Evolutionary conservation across 2,797 vertebrate genomes (phyloP).

Genomic region (Distichodus sexfasciatus): DNA sequence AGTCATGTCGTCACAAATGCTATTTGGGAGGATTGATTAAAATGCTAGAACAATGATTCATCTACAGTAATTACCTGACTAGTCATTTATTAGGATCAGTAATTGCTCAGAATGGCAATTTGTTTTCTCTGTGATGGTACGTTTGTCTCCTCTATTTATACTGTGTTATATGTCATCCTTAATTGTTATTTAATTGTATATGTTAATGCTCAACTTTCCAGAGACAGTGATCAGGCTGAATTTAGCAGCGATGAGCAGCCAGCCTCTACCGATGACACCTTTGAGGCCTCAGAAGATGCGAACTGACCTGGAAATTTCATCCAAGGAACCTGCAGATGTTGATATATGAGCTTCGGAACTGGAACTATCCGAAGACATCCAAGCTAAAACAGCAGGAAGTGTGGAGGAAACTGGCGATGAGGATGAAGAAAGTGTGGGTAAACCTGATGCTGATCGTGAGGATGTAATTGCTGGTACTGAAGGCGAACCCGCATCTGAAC

Average conservation of each 20-base stretch:
- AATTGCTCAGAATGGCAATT: not conserved
- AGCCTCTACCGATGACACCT: slow-evolving; percentile 34
- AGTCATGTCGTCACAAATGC: not conserved
- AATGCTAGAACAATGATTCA: slow-evolving; percentile 10
- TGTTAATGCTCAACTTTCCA: slow-evolving; percentile 56
- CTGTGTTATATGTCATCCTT: slow-evolving; percentile 20
- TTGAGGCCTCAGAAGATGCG: slow-evolving; percentile 32
- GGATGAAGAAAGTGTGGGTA: slow-evolving; percentile 31
- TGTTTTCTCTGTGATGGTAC: slow-evolving; percentile 15
- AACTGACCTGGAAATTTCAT: slow-evolving; percentile 23
- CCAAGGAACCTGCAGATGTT: slow-evolving; percentile 24
- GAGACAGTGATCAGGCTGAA: slow-evolving; percentile 49
- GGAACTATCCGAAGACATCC: slow-evolving; percentile 27
- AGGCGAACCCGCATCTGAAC: too few species aligned
- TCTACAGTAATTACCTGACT: too few species aligned
- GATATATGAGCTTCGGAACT: slow-evolving; percentile 48
- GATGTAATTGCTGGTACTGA: too few species aligned
- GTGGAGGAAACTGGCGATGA: slow-evolving; percentile 26
- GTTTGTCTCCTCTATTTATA: slow-evolving; percentile 3
- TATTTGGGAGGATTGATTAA: slow-evolving; percentile 7
- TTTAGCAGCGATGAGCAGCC: slow-evolving; percentile 34
- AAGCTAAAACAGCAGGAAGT: slow-evolving; percentile 40
- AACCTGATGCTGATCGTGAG: too few species aligned
- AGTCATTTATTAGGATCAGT: slow-evolving; percentile 20
- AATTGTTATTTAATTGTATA: slow-evolving; percentile 15